A percentile compares a stretch with the other conserved stretches of the same genome.
These are phyloP conservation scores for Irena cyanogastra DNA, from an alignment of 2,113 vertebrate species.

Conservation along the genomic window DNA sequence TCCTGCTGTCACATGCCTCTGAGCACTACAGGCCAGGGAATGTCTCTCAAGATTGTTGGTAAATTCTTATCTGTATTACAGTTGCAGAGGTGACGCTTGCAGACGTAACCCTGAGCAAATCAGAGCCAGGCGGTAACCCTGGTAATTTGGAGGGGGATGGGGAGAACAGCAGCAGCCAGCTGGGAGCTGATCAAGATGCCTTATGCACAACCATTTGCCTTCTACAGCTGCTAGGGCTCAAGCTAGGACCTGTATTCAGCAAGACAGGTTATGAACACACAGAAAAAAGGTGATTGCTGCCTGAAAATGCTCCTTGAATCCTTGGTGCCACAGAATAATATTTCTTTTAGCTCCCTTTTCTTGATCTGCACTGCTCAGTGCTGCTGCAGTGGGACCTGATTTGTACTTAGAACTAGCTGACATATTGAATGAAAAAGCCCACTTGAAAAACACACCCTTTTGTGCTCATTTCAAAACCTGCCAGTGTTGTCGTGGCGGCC, in stretches of 20 bases:
- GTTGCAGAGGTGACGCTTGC: slow-evolving; percentile 46
- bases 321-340: background rate
- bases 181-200: slow-evolving; percentile 53
- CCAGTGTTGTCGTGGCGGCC: accelerated
- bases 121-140: slow-evolving; percentile 24
- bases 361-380: background rate
- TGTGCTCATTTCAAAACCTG: background rate
- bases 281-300: background rate
- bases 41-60: slow-evolving; percentile 27
- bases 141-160: slow-evolving; percentile 45
- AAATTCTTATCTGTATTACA: slow-evolving; percentile 55
- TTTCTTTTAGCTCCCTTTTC: background rate
- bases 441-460: background rate
- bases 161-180: slow-evolving; percentile 45
- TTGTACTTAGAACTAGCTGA: background rate
- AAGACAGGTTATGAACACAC: background rate
- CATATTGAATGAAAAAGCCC: background rate
- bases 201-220: slow-evolving; percentile 9
- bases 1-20: slow-evolving; percentile 25
- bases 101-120: slow-evolving; percentile 31
- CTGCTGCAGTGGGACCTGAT: background rate
- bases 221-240: slow-evolving; percentile 33
- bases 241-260: background rate
- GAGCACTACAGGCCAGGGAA: slow-evolving; percentile 28
- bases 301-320: background rate